A percentile compares a stretch with the other conserved stretches of the same genome.
phyloP scores from a whole-genome alignment of 2,113 vertebrate genomes.

The Riparia riparia region DNA sequence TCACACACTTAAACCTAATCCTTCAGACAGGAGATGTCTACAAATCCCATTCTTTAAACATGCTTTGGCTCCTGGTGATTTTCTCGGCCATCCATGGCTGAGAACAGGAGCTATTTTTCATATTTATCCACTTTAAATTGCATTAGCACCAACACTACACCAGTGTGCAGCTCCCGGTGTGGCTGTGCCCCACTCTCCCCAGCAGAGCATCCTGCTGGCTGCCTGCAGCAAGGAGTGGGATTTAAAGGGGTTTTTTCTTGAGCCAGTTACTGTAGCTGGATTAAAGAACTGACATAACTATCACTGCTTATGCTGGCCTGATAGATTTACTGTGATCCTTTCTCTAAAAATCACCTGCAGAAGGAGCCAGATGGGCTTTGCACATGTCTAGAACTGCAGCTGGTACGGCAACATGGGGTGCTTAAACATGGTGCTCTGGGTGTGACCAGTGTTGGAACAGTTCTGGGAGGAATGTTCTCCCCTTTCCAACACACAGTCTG shows the following conservation, averaged over 20 bases:
- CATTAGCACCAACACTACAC: neutral
- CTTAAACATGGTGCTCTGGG: fast-evolving
- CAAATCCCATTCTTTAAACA: neutral
- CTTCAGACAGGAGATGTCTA: neutral
- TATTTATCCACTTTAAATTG: neutral
- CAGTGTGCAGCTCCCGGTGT: neutral
- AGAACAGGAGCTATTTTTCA: neutral
- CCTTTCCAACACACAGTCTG: neutral
- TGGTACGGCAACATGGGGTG: neutral
- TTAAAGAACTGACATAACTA: slow-evolving; percentile 29
- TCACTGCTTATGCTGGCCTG: neutral
- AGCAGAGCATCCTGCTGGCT: neutral
- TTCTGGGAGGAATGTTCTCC: neutral
- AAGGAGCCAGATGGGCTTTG: neutral
- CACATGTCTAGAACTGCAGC: neutral
- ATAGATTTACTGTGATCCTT: neutral
- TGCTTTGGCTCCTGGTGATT: neutral
- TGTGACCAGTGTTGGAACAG: neutral
- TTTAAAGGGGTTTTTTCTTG: neutral
- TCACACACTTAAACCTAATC: neutral
- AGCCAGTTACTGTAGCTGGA: neutral
- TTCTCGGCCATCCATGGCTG: neutral
- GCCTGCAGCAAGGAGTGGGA: neutral
- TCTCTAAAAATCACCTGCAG: neutral
- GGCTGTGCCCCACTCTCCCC: fast-evolving